Conservation (phyloP, 2,888 invertebrate genomes). For the Aquatica leii region DNA sequence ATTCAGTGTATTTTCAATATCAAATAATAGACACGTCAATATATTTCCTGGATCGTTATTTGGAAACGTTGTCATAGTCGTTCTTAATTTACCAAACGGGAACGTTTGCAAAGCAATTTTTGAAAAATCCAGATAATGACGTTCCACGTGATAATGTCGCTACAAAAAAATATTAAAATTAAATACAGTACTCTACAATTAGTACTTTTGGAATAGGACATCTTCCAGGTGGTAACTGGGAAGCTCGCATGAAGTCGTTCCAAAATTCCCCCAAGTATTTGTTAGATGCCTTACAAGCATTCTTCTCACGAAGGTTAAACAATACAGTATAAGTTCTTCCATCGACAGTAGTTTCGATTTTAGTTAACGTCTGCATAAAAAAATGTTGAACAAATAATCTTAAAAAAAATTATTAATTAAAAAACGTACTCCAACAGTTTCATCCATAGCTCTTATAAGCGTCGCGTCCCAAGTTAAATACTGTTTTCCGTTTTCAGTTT, state of each 20-base stretch:
- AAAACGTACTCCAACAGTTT: not conserved
- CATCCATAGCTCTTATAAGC: not conserved
- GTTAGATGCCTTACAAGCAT: no score
- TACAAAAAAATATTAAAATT: not conserved
- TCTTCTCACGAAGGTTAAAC: no score
- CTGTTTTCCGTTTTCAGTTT: not conserved
- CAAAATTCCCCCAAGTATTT: no score
- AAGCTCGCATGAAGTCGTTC: no score
- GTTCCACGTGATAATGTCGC: not conserved
- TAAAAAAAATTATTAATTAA: not conserved
- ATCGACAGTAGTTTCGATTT: not conserved
- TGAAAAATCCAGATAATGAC: slow-evolving; percentile 2
- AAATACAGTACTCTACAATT: no score
- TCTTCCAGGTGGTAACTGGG: no score
- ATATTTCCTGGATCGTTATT: no score
- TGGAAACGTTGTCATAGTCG: no score
- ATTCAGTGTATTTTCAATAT: no score
- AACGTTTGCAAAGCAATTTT: slow-evolving; percentile 2
- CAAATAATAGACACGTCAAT: no score
- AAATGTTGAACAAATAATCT: not conserved
- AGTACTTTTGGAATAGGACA: no score
- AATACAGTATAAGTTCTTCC: not conserved
- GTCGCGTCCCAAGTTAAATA: not conserved
- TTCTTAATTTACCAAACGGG: not conserved
- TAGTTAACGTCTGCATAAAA: not conserved